Evolutionary conservation across 1,140 invertebrate species (phyloP).

Genomic region (Chymomyza costata): DNA sequence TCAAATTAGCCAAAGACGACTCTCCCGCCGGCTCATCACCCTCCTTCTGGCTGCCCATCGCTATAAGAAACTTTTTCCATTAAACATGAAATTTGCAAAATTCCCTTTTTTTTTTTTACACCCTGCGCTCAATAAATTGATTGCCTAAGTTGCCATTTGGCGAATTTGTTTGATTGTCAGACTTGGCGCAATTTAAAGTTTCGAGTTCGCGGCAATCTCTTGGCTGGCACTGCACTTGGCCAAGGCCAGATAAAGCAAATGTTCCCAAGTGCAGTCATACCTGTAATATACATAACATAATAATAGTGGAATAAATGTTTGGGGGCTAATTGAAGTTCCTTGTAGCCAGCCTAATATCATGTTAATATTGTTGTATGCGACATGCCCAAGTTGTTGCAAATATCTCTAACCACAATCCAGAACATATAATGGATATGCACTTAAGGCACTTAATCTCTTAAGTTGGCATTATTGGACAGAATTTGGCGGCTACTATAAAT

Average conservation of each 20-base stretch:
- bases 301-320: conserved; percentile 55
- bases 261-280: background rate
- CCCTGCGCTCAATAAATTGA: conserved; percentile 45
- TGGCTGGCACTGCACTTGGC: conserved; percentile 15
- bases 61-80: conserved; percentile 63
- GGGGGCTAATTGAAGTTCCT: conserved; percentile 58
- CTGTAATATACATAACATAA: conserved; percentile 16
- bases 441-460: too few species aligned
- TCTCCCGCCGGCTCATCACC: too few species aligned
- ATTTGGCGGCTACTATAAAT: too few species aligned
- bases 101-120: conserved; percentile 8
- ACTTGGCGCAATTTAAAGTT: conserved; percentile 32
- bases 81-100: conserved; percentile 45
- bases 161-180: conserved; percentile 36
- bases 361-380: conserved; percentile 46
- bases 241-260: conserved; percentile 23
- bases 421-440: too few species aligned
- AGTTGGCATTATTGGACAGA: too few species aligned
- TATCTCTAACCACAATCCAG: too few species aligned
- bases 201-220: conserved; percentile 8
- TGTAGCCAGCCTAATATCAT: conserved; percentile 50
- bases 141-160: conserved; percentile 36
- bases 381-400: conserved; percentile 10
- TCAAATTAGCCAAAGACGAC: conserved; percentile 65
- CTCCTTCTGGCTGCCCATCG: conserved; percentile 34